Evolutionary conservation across 53 echinoderm and acorn worm genomes (phyloP).

Genomic region (Paracentrotus lividus): DNA sequence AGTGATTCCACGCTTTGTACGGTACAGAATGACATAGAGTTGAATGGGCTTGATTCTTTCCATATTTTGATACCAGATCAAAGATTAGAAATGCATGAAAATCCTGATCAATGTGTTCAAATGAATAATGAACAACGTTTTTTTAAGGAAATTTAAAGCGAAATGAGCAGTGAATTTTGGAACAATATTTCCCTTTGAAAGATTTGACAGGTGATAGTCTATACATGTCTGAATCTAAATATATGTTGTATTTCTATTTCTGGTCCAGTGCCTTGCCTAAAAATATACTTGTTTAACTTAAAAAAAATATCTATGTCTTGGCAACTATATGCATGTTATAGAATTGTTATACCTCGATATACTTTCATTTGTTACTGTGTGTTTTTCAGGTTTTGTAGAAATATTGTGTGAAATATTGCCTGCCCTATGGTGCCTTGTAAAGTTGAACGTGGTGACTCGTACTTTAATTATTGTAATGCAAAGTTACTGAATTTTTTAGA

Average conservation of each 20-base stretch:
- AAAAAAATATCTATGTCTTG: not conserved
- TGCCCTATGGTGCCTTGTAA: conserved; percentile 43
- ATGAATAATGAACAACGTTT: not conserved
- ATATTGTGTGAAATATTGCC: conserved; percentile 44
- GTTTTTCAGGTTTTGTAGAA: conserved; percentile 21
- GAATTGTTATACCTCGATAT: not conserved
- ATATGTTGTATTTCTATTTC: not conserved
- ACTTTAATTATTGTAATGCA: not conserved
- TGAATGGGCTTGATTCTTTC: too few relatives aligned
- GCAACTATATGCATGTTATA: not conserved
- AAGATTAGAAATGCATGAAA: not conserved
- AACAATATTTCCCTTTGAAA: not conserved
- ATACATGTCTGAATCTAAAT: not conserved
- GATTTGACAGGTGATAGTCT: not conserved
- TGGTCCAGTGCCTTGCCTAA: conserved; percentile 35
- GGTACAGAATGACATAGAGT: too few relatives aligned
- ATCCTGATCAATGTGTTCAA: not conserved
- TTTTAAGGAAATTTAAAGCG: not conserved
- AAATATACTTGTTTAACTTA: not conserved
- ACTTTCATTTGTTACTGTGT: not conserved
- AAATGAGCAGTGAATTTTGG: not conserved
- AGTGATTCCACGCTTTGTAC: too few relatives aligned
- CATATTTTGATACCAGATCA: not conserved
- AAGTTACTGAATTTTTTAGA: not conserved
- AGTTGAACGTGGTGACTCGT: not conserved